phyloP scores from a whole-genome alignment of 2,888 invertebrate species.

The Caenorhabditis drosophilae region DNA sequence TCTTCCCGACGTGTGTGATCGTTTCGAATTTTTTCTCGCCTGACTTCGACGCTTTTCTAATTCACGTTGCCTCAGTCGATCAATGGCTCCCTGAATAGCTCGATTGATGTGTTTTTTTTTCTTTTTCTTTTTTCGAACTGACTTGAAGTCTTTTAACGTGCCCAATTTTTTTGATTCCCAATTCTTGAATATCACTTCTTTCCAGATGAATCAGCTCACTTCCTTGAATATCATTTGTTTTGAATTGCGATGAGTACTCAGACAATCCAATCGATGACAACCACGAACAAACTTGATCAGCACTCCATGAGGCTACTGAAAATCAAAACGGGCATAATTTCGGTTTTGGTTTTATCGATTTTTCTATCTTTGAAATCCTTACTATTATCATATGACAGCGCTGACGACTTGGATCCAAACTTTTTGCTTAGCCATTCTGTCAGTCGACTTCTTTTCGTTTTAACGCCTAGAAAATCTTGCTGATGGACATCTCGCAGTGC shows the following conservation, averaged over 20 bases:
- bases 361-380: slow-evolving; percentile 3
- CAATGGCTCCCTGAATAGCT: slow-evolving; percentile 2
- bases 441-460: slow-evolving; percentile 40
- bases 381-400: slow-evolving; percentile 30
- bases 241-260: slow-evolving; percentile 89
- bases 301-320: slow-evolving; percentile 77
- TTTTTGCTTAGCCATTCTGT: slow-evolving; percentile 43
- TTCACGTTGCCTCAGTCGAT: slow-evolving; percentile 19
- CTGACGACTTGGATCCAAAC: slow-evolving; percentile 24
- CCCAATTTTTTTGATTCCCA: slow-evolving; percentile 92
- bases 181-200: slow-evolving; percentile 78
- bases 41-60: slow-evolving; percentile 5
- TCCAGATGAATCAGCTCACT: slow-evolving; percentile 74
- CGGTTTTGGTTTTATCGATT: neutral
- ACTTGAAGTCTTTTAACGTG: slow-evolving; percentile 92
- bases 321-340: too few species aligned
- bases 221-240: slow-evolving; percentile 70
- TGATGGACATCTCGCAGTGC: slow-evolving; percentile 38
- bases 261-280: slow-evolving; percentile 84
- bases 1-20: slow-evolving; percentile 10
- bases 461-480: slow-evolving; percentile 22
- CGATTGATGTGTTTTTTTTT: too few species aligned
- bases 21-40: slow-evolving; percentile 7
- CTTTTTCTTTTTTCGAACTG: too few species aligned
- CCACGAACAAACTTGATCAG: slow-evolving; percentile 88